phyloP scores from a whole-genome alignment of 2,797 vertebrate species.

The Sarcoramphus papa region DNA sequence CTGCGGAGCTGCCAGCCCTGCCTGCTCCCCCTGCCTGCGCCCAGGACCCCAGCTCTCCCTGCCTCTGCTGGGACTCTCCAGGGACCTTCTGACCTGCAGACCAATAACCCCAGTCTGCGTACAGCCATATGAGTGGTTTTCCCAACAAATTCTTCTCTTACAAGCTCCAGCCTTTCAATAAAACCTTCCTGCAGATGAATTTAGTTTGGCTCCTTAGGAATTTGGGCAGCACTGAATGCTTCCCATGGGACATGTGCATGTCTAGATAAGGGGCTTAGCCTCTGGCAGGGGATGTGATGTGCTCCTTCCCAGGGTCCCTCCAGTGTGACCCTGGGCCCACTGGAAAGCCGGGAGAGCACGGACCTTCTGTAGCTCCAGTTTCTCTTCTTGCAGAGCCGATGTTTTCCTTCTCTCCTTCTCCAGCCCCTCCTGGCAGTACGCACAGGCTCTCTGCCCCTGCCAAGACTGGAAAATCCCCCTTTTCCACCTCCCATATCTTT shows the following conservation, averaged over 20 bases:
- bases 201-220: background rate
- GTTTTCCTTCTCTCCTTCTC: conserved; percentile 62
- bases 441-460: conserved; percentile 13
- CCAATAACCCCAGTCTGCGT: background rate
- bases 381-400: conserved; percentile 62
- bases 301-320: background rate
- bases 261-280: background rate
- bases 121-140: background rate
- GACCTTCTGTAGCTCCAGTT: conserved; percentile 74
- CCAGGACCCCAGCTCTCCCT: background rate
- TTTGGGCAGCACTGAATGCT: fast-evolving
- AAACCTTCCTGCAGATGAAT: background rate
- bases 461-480: conserved; percentile 53
- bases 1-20: background rate
- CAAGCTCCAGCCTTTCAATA: background rate
- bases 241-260: fast-evolving
- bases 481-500: conserved; percentile 63
- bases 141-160: background rate
- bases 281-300: background rate
- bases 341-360: background rate
- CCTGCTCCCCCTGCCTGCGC: background rate
- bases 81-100: background rate
- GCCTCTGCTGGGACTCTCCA: background rate
- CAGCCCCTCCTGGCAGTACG: background rate
- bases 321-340: fast-evolving